A percentile compares a stretch with the other conserved stretches of the same genome.
Conservation (phyloP, 2,113 vertebrate species). For the Propithecus coquereli region DNA sequence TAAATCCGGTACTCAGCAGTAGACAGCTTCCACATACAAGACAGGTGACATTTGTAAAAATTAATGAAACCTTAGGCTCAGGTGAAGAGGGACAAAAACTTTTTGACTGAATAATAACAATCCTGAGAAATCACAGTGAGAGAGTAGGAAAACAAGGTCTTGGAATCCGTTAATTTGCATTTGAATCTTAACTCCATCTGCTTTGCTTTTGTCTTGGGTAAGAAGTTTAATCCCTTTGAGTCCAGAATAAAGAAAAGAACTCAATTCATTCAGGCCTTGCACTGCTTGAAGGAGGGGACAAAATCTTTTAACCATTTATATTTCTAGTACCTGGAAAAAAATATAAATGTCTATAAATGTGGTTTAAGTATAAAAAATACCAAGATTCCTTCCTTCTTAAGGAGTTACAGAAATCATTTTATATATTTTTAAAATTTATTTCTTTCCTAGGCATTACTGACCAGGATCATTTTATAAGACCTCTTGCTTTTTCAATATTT, state of each 20-base stretch:
- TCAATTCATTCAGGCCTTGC: background rate
- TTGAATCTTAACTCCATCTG: constrained; percentile 34
- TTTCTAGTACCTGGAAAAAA: background rate
- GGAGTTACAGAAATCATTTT: background rate
- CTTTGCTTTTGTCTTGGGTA: constrained; percentile 4
- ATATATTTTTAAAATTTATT: background rate
- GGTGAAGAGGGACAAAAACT: background rate
- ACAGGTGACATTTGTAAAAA: background rate
- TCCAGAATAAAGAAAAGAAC: background rate
- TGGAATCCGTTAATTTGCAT: constrained; percentile 2
- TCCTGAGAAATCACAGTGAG: background rate
- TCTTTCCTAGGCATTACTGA: background rate
- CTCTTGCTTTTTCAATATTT: background rate
- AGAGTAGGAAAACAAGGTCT: background rate
- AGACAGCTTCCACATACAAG: background rate
- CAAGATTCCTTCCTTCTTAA: background rate
- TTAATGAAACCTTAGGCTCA: background rate
- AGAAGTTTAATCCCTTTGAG: background rate
- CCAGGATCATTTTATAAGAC: background rate
- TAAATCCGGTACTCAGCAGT: background rate
- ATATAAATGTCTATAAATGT: background rate
- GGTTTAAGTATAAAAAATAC: background rate
- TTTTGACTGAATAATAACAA: background rate
- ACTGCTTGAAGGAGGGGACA: background rate
- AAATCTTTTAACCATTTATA: background rate